A percentile compares a stretch with the other conserved stretches of the same genome.
Evolutionary conservation across 1,140 invertebrate genomes (phyloP).

Genomic region (Archivesica marissinica): DNA sequence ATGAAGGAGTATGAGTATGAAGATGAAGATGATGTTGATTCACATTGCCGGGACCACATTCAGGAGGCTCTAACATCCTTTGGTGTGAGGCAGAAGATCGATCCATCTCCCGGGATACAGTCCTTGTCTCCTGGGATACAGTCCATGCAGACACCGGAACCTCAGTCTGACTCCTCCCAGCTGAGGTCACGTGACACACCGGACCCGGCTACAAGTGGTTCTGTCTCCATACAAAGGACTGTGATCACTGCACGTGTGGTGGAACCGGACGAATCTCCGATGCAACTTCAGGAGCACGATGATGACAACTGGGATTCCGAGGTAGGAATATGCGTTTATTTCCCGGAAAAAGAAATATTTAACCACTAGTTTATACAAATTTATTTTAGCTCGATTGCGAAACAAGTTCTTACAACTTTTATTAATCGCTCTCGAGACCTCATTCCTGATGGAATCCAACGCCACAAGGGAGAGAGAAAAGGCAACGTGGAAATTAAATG

Average conservation of each 20-base stretch:
- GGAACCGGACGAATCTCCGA: slow-evolving; percentile 16
- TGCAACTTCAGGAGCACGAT: slow-evolving; percentile 48
- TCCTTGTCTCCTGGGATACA: background rate
- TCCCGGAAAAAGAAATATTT: background rate
- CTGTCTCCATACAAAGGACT: slow-evolving; percentile 32
- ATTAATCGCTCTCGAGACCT: no score
- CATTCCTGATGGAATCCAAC: no score
- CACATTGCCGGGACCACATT: slow-evolving; percentile 4
- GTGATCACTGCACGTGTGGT: slow-evolving; percentile 29
- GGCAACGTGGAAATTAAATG: no score
- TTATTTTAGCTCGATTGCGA: no score
- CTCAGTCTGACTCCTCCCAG: slow-evolving; percentile 28
- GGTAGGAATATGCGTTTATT: slow-evolving; percentile 51
- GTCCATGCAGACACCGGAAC: slow-evolving; percentile 1
- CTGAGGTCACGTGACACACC: slow-evolving; percentile 39
- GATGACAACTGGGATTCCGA: slow-evolving; percentile 71
- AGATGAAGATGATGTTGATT: slow-evolving; percentile 22
- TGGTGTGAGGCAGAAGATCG: background rate
- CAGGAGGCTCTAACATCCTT: slow-evolving; percentile 39
- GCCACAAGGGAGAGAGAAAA: no score
- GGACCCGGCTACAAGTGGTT: slow-evolving; percentile 2
- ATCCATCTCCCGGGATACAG: slow-evolving; percentile 10
- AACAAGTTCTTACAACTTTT: no score
- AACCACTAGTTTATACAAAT: no score
- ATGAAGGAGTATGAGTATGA: slow-evolving; percentile 7